Evolutionary conservation across 2,888 invertebrate genomes (phyloP).

Genomic region (Drosophila prolongata): DNA sequence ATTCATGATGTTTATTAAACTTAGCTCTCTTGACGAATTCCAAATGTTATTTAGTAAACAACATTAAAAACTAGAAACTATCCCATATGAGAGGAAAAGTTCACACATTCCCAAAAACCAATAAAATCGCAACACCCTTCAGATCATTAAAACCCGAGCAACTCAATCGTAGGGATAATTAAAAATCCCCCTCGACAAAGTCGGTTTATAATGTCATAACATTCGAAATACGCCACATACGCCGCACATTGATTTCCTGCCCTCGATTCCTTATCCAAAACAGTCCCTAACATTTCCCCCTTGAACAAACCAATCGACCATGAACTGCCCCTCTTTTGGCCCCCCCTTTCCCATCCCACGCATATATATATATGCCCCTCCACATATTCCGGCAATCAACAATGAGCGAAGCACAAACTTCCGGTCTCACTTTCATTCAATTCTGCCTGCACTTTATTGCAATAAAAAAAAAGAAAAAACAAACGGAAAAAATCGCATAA

Average conservation of each 20-base stretch:
- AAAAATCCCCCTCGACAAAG: conserved; percentile 21
- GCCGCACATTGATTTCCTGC: conserved; percentile 29
- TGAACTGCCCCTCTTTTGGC: conserved; percentile 21
- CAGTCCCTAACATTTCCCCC: conserved; percentile 32
- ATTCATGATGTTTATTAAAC: too few relatives aligned
- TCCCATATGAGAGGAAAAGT: not conserved
- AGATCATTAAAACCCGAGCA: conserved; percentile 17
- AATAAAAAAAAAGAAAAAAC: conserved; percentile 20
- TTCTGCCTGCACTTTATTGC: conserved; percentile 59
- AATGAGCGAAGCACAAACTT: conserved; percentile 54
- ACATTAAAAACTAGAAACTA: not conserved
- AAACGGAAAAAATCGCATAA: conserved; percentile 44
- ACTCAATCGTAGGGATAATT: conserved; percentile 34
- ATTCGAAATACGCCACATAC: conserved; percentile 15
- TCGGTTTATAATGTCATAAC: conserved; percentile 21
- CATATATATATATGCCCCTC: not conserved
- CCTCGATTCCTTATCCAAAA: conserved; percentile 4
- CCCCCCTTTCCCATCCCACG: conserved; percentile 12
- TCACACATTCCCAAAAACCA: conserved; percentile 6
- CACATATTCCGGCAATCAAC: conserved; percentile 48
- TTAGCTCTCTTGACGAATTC: too few relatives aligned
- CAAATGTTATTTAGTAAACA: not conserved
- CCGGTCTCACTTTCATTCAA: conserved; percentile 72
- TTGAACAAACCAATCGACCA: conserved; percentile 37
- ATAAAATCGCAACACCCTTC: not conserved